Evolutionary conservation across 2,113 vertebrate genomes (phyloP).

Genomic region (Misgurnus anguillicaudatus): DNA sequence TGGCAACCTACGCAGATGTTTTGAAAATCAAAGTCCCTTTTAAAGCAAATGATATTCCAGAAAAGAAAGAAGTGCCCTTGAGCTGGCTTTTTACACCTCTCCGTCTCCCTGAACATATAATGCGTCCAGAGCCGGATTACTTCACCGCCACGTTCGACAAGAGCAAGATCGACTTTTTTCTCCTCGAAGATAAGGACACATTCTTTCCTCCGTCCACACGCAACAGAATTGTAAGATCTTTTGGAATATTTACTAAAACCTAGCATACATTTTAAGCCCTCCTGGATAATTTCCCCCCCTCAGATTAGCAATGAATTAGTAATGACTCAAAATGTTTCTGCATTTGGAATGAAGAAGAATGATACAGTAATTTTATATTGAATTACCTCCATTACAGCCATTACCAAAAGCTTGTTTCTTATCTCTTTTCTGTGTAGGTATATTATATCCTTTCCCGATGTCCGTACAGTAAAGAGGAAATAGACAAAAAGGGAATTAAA

Average conservation of each 20-base stretch:
- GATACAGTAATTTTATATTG: neutral
- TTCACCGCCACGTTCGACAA: conserved; percentile 91
- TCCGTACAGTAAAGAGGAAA: conserved; percentile 85
- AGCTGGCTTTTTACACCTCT: conserved; percentile 78
- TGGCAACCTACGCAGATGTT: conserved; percentile 89
- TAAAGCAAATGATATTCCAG: conserved; percentile 82
- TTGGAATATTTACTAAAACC: neutral
- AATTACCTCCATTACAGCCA: neutral
- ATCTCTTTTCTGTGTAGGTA: conserved; percentile 75
- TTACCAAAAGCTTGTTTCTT: neutral
- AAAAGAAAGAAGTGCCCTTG: conserved; percentile 68
- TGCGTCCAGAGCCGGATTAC: conserved; percentile 84
- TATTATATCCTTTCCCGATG: conserved; percentile 94
- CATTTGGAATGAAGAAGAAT: no score
- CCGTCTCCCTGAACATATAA: conserved; percentile 80
- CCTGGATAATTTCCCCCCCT: no score
- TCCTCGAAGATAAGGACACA: conserved; percentile 82
- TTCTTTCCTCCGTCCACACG: conserved; percentile 90
- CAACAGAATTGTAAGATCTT: conserved; percentile 91
- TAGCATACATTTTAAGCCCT: neutral
- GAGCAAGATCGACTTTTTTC: conserved; percentile 88
- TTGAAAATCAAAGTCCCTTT: conserved; percentile 94
- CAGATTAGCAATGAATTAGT: no score
- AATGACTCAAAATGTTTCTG: no score
- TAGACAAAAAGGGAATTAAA: conserved; percentile 89